Base-by-base conservation (phyloP, 1,140 invertebrate genomes). In the Leptopilina boulardi region DNA sequence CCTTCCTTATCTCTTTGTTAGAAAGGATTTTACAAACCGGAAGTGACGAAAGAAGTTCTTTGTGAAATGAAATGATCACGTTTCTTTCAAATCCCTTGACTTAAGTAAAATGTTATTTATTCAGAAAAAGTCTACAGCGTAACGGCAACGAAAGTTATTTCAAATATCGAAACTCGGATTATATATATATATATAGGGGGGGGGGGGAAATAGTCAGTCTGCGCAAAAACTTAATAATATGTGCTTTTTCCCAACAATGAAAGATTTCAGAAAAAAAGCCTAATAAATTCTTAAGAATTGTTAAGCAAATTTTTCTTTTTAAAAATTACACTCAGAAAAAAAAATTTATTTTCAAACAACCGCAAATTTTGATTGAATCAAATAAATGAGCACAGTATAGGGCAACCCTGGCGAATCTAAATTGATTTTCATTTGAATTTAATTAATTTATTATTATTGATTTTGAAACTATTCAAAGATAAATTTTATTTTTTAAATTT, bases 21-120 rank as follows among this genome's bases (percentile, higher is more conserved):
- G 59, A 66, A 30, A 66, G 59, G 59, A 66, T 66, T 66, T 30
- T 30, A 66, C 26, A 30, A 34, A 66, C 59, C 59, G 59, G 26
- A 66, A 66, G 59, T 30, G 59, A 66, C 26, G 11, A 66, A n/a
- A n/a, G 15, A 30, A 66, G 15, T 66, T 66, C 59, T 66, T 66
- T 66, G 23, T 66, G 26, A 30, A 66, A 26, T 34, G 26, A 23
- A 66, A 66, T 66, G 15, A 66, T 66, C 59, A n/a, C 13, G 59
- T n/a, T 66, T 66, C 59, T n/a, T 66, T 9, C 15, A 66, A 34
- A 66, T 66, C 59, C 26, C 26, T 66, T 66, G 59, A 66, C 13
- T 66, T 26, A n/a, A 66, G 23, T 66, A 30, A 66, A 66, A 34
- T n/a, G 15, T n/a, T 15, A 30, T 66, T 34, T 30, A 66, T 66